A percentile compares a stretch with the other conserved stretches of the same genome.
These are phyloP conservation scores for Dioctria linearis DNA, from an alignment of 2,888 invertebrate species.

Conservation along the genomic window DNA sequence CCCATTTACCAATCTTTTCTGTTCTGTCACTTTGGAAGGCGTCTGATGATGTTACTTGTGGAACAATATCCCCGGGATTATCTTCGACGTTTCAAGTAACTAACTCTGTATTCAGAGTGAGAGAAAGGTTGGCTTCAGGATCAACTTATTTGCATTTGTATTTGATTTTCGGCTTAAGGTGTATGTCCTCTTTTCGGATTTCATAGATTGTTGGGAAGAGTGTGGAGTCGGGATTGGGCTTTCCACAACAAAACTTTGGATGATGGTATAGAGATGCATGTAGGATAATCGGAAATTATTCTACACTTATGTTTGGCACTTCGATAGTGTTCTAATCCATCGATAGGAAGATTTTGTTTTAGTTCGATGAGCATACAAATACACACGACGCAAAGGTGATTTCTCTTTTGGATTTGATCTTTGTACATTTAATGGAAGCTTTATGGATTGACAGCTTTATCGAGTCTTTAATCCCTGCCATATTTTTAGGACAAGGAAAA, in stretches of 20 bases:
- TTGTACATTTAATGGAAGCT: too few species aligned
- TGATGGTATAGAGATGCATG: background rate
- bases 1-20: background rate
- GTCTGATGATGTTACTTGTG: background rate
- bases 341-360: too few species aligned
- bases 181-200: background rate
- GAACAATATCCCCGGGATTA: slow-evolving; percentile 13
- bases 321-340: too few species aligned
- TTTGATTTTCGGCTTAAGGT: slow-evolving; percentile 34
- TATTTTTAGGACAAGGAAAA: too few species aligned
- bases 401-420: too few species aligned
- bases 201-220: background rate
- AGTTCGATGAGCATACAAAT: too few species aligned
- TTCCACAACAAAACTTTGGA: background rate
- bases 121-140: slow-evolving; percentile 1
- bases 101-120: too few species aligned
- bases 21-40: background rate
- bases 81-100: slow-evolving; percentile 8
- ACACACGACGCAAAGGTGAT: too few species aligned
- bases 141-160: slow-evolving; percentile 42
- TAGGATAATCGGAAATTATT: background rate
- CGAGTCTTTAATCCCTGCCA: too few species aligned
- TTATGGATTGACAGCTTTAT: too few species aligned
- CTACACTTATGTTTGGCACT: background rate
- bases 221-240: too few species aligned